Evolutionary conservation across 2,797 vertebrate species (phyloP), one percentile per base, ranked within the genome.

Genomic region (Glyptemys insculpta): DNA sequence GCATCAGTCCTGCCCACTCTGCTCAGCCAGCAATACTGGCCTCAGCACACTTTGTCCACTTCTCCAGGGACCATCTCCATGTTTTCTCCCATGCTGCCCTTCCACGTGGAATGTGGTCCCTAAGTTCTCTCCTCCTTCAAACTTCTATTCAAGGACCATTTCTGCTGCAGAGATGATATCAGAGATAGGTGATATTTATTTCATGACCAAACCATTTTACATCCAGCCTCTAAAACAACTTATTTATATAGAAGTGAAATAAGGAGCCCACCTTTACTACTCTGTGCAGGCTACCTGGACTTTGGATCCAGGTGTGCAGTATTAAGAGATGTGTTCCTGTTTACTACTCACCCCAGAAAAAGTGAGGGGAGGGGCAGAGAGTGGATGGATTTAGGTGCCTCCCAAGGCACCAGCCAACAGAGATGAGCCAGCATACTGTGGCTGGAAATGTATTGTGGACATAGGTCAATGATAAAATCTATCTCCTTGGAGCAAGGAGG

Each of bases 311-410:
- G 34, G 1, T 59, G 57, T 76, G 9, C 27, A 53, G 29, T 6
- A 1, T 0, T 5, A 8, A 2, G 0, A 0, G 44, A 5, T n/a
- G 19, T 47, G 59, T 68, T 6, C 25, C 9, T 81, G 9, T 62
- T 62, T 62, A 62, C 57, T 34, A 15, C 23, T 34, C 29, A 9
- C n/a, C 41, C 44, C 15, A 18, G 78, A 21, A 12, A 16, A 5
- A 62, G 5, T n/a, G 57, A 37, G 10, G 49, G 72, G 54, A 82
- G 59, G 12, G 14, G n/a, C 9, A 34, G 25, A 31, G 57, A 56
- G 19, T 3, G 52, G 14, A 41, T 8, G 0, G 0, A 62, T 31
- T 15, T 6, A 25, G 72, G 15, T 0, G 0, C n/a, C 79, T 85
- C 27, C 6, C 3, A 18, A 49, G 57, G 14, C 4, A 0, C 41